These are phyloP conservation scores for Drosophila equinoxialis DNA, from an alignment of 1,140 invertebrate species.

Conservation along the genomic window DNA sequence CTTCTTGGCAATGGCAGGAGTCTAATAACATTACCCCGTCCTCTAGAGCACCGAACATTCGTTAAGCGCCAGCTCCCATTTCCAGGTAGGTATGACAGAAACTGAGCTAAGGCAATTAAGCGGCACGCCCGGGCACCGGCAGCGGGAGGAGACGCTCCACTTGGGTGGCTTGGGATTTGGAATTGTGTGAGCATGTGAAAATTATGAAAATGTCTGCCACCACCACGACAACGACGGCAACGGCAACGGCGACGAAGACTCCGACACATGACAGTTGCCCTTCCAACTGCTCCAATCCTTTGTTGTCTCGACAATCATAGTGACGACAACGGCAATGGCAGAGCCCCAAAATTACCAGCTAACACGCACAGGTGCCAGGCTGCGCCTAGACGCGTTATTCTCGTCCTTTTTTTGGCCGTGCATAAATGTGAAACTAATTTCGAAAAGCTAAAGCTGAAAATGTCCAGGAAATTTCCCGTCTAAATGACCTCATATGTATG, in stretches of 20 bases:
- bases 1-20: constrained; percentile 32
- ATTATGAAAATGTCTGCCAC: constrained; percentile 73
- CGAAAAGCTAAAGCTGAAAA: constrained; percentile 22
- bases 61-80: background rate
- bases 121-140: constrained; percentile 37
- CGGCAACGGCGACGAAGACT: too few relatives aligned
- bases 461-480: constrained; percentile 38
- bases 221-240: background rate
- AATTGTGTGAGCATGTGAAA: constrained; percentile 65
- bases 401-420: constrained; percentile 23
- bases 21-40: constrained; percentile 47
- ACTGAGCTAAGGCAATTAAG: constrained; percentile 59
- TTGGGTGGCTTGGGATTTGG: constrained; percentile 17
- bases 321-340: constrained; percentile 4
- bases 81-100: background rate
- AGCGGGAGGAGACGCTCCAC: background rate
- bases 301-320: constrained; percentile 61
- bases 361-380: constrained; percentile 67
- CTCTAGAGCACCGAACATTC: background rate
- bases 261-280: constrained; percentile 53
- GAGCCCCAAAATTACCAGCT: constrained; percentile 45
- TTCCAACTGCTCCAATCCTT: constrained; percentile 52
- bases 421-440: constrained; percentile 65
- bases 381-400: constrained; percentile 17
- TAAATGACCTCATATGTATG: constrained; percentile 65